A percentile compares a stretch with the other conserved stretches of the same genome.
phyloP scores from a whole-genome alignment of 2,113 vertebrate genomes.

The Cepphus grylle region DNA sequence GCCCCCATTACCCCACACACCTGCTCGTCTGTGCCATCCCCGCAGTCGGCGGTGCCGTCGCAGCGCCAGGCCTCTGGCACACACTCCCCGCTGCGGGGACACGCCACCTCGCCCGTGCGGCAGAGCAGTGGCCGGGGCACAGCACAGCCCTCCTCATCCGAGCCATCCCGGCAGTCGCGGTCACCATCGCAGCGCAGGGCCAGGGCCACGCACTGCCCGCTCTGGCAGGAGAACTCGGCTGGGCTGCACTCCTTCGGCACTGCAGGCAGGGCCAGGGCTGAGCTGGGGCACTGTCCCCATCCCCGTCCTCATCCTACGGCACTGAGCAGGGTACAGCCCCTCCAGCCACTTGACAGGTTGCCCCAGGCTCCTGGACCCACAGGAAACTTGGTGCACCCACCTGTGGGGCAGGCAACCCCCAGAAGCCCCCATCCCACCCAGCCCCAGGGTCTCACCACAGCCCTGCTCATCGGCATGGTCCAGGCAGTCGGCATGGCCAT shows the following conservation, averaged over 20 bases:
- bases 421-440: neutral
- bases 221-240: constrained; percentile 74
- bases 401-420: neutral
- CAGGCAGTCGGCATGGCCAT: constrained; percentile 82
- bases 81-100: constrained; percentile 79
- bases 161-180: constrained; percentile 82
- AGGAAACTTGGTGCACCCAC: neutral
- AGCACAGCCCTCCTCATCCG: constrained; percentile 80
- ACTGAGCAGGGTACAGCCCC: neutral
- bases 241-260: constrained; percentile 66
- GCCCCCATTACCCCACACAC: constrained; percentile 42
- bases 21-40: constrained; percentile 85
- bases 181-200: constrained; percentile 84
- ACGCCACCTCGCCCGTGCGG: constrained; percentile 58
- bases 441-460: constrained; percentile 73
- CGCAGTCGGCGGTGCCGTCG: constrained; percentile 83
- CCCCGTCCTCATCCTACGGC: too few relatives aligned
- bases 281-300: accelerated
- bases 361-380: neutral
- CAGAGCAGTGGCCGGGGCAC: constrained; percentile 69
- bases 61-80: constrained; percentile 85
- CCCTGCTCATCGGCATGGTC: constrained; percentile 79
- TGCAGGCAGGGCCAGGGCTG: neutral
- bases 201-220: constrained; percentile 81
- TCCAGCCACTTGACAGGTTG: neutral